Evolutionary conservation across 2,888 invertebrate species (phyloP).

Genomic region (Clitarchus hookeri): DNA sequence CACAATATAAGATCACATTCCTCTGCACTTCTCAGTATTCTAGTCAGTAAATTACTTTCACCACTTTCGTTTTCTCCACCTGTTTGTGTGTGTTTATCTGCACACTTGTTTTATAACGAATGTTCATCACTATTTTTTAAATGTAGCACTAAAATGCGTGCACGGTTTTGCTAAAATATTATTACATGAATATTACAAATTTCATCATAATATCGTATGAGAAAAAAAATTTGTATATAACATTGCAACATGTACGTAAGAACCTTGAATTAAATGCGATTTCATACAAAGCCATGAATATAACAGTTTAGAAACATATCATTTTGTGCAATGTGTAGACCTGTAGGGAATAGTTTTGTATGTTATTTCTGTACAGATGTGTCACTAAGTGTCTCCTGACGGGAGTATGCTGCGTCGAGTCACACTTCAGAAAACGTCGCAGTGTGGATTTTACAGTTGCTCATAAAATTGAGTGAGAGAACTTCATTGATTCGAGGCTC

Average conservation of each 20-base stretch:
- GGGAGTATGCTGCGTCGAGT: not conserved
- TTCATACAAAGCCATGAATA: constrained; percentile 19
- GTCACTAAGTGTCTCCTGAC: constrained; percentile 38
- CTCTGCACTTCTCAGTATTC: constrained; percentile 6
- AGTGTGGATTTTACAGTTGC: not conserved
- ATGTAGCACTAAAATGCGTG: not conserved
- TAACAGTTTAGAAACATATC: constrained; percentile 40
- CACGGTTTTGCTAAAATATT: constrained; percentile 10
- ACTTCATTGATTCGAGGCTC: not conserved
- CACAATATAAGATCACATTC: not conserved
- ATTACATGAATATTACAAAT: not conserved
- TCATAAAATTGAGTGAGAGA: too few species aligned
- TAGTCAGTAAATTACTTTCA: not conserved
- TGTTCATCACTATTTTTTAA: not conserved
- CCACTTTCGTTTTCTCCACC: not conserved
- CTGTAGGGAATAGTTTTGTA: constrained; percentile 43
- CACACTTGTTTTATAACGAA: not conserved
- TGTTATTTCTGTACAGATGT: constrained; percentile 41
- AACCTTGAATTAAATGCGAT: not conserved
- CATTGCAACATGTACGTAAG: not conserved
- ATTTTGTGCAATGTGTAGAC: constrained; percentile 40
- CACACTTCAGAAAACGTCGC: not conserved
- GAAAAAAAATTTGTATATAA: not conserved
- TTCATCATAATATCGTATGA: not conserved
- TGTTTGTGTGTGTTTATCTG: constrained; percentile 5